Evolutionary conservation across 2,113 vertebrate species (phyloP).

Genomic region (Atractosteus spatula): DNA sequence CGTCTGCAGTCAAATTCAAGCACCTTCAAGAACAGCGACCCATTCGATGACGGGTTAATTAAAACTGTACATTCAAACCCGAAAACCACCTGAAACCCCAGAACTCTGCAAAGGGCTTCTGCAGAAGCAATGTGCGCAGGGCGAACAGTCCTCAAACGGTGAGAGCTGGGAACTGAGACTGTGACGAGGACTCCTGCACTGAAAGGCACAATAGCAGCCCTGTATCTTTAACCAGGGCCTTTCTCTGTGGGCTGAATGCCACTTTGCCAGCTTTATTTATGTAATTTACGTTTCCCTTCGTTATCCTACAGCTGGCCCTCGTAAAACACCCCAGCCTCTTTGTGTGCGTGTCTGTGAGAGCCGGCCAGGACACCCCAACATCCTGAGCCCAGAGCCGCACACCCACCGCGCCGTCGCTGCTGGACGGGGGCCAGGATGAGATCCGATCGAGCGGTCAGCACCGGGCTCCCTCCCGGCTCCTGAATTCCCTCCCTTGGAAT

Average conservation of each 20-base stretch:
- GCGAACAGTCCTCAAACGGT: neutral
- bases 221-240: neutral
- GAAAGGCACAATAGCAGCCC: neutral
- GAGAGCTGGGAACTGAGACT: constrained; percentile 1
- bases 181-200: neutral
- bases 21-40: too few species aligned
- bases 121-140: constrained; percentile 8
- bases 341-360: constrained; percentile 5
- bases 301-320: constrained; percentile 9
- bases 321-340: constrained; percentile 20
- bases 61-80: too few species aligned
- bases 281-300: constrained; percentile 17
- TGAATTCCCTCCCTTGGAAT: too few species aligned
- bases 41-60: too few species aligned
- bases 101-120: too few species aligned
- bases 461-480: too few species aligned
- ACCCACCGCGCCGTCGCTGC: neutral
- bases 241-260: neutral
- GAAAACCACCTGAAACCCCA: too few species aligned
- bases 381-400: constrained; percentile 12
- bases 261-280: constrained; percentile 16
- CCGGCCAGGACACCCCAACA: constrained; percentile 5
- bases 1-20: too few species aligned
- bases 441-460: neutral
- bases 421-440: neutral